Base-by-base conservation (phyloP, 2,888 invertebrate species). In the Drosophila phalerata region DNA sequence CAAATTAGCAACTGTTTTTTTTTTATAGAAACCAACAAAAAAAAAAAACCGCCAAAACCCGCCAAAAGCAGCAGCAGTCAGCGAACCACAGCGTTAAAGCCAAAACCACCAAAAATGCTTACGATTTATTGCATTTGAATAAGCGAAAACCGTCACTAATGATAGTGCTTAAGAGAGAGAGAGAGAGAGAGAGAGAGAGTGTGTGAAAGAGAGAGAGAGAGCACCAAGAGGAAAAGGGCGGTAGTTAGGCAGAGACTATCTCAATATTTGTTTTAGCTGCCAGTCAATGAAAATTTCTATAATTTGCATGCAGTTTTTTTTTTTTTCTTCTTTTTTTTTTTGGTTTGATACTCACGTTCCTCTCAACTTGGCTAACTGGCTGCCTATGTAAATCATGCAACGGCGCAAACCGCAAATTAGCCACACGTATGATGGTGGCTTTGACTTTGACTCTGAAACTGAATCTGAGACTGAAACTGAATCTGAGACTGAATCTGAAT, bases 401-500 rank as follows among this genome's bases (percentile, higher is more conserved):
- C 57, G 56, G 22, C 56, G 67, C 58, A 56, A 85, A 89, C 90
- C 91, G 79, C 83, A 90, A 90, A 90, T 90, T 90, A 91, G 80
- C 82, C 74, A 77, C 85, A 87, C 88, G 84, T 84, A 72, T 70
- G 61, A 48, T 30, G 42, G 42, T 58, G 48, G 51, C 42, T 40
- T 11, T 8, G 43, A 25, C 28, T 51, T 5, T 28, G 25, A 25
- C 25, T 47, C 28, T 28, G 34, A 37, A n/a, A 5, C 42, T 52
- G 37, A 43, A 19, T 6, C 42, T 43, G 13, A 34, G 5, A 5
- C 42, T 43, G 2, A 37, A n/a, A 8, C 37, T 8, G 37, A 32
- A 32, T 32, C 10, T 2, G 32, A 37, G n/a, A 37, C 37, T 34
- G n/a, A 37, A 37, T n/a, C 37, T n/a, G n/a, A 37, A 37, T 2